A percentile compares a stretch with the other conserved stretches of the same genome.
Evolutionary conservation across 2,113 vertebrate genomes (phyloP).

Genomic region (Zingel zingel): DNA sequence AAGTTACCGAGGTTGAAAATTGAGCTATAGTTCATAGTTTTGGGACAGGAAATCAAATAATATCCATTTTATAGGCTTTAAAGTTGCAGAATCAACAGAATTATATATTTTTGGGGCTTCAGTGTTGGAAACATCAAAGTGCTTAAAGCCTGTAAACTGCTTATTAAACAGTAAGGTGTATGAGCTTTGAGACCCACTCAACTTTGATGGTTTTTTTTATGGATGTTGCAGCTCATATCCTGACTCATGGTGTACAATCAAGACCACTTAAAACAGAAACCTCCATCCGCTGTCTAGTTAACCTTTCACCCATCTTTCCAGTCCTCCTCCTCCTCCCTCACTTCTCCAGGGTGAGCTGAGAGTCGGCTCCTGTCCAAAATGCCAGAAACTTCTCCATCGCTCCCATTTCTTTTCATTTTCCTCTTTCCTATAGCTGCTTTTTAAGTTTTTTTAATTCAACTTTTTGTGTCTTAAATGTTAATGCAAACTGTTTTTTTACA

Average conservation of each 20-base stretch:
- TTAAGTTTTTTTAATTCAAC: background rate
- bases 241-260: slow-evolving; percentile 9
- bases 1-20: background rate
- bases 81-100: slow-evolving; percentile 22
- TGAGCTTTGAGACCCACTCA: background rate
- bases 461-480: background rate
- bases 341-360: slow-evolving; percentile 28
- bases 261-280: slow-evolving; percentile 16
- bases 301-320: slow-evolving; percentile 32
- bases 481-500: background rate
- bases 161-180: slow-evolving; percentile 36
- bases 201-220: slow-evolving; percentile 43
- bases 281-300: slow-evolving; percentile 22
- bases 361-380: slow-evolving; percentile 60
- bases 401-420: background rate
- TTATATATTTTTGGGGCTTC: background rate
- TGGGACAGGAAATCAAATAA: background rate
- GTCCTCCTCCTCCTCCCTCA: background rate
- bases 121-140: slow-evolving; percentile 55
- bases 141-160: slow-evolving; percentile 36
- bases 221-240: slow-evolving; percentile 41
- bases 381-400: slow-evolving; percentile 21
- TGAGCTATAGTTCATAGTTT: background rate
- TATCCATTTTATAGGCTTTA: background rate
- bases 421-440: too few species aligned